Evolutionary conservation across 2,797 vertebrate genomes (phyloP).

Genomic region (Nyctibius grandis): DNA sequence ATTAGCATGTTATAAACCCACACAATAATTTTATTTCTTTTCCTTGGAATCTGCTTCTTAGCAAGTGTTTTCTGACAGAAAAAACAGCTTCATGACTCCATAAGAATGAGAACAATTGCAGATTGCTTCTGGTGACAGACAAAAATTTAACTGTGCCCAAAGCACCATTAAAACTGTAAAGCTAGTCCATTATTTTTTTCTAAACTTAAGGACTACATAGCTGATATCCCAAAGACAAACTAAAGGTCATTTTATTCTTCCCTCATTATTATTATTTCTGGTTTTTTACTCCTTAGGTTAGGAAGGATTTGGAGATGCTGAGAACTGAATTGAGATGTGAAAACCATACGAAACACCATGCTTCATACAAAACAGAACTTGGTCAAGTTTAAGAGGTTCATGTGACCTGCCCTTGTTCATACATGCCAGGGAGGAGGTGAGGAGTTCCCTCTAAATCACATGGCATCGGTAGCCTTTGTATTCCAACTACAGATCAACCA

Average conservation of each 20-base stretch:
- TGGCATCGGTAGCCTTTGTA: neutral
- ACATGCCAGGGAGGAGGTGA: neutral
- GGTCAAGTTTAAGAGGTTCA: neutral
- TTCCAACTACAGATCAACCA: neutral
- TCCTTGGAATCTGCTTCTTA: slow-evolving; percentile 3
- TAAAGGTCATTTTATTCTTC: neutral
- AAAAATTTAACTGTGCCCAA: neutral
- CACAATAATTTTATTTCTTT: slow-evolving; percentile 32
- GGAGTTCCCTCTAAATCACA: neutral
- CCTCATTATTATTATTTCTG: neutral
- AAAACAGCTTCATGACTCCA: neutral
- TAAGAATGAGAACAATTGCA: neutral
- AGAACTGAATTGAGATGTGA: neutral
- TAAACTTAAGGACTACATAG: neutral
- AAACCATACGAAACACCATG: neutral
- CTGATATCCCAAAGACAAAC: neutral
- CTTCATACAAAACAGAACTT: neutral
- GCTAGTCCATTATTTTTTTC: neutral
- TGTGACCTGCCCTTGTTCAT: neutral
- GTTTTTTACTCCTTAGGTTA: neutral
- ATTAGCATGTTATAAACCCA: slow-evolving; percentile 26
- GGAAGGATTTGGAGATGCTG: neutral
- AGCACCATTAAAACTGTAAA: neutral
- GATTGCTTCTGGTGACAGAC: neutral
- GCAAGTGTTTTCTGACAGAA: slow-evolving; percentile 1